phyloP scores from a whole-genome alignment of 1,140 invertebrate genomes.

The Oryzaephilus surinamensis region DNA sequence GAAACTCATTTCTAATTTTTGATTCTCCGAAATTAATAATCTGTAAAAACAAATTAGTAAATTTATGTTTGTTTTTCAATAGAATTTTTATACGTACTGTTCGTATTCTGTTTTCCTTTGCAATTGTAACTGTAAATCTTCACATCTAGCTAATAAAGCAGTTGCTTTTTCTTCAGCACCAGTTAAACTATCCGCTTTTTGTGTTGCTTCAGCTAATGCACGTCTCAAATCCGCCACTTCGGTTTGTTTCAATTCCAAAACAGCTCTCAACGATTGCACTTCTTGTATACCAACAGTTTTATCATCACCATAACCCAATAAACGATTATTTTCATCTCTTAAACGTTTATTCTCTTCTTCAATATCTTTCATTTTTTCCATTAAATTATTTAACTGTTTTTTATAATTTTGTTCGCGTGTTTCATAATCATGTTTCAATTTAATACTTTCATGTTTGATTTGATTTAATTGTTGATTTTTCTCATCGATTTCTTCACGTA shows the following conservation, averaged over 20 bases:
- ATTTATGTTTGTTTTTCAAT: not conserved
- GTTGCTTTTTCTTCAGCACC: constrained; percentile 42
- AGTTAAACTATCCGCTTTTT: constrained; percentile 43
- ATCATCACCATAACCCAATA: constrained; percentile 24
- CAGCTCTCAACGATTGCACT: constrained; percentile 62
- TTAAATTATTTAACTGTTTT: constrained; percentile 16
- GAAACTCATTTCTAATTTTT: constrained; percentile 56
- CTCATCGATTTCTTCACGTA: constrained; percentile 33
- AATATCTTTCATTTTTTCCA: constrained; percentile 14
- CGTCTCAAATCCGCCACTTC: constrained; percentile 60
- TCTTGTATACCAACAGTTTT: constrained; percentile 33
- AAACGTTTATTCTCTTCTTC: constrained; percentile 28
- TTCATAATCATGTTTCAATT: constrained; percentile 36
- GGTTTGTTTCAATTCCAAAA: constrained; percentile 61
- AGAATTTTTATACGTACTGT: constrained; percentile 40
- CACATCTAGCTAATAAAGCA: constrained; percentile 50
- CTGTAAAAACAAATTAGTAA: constrained; percentile 7
- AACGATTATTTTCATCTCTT: constrained; percentile 29
- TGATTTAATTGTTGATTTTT: constrained; percentile 19
- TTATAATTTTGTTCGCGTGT: constrained; percentile 24
- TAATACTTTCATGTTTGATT: constrained; percentile 24
- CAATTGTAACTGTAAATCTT: constrained; percentile 58
- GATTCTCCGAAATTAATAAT: constrained; percentile 42
- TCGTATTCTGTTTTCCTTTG: constrained; percentile 44
- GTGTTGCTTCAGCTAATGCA: constrained; percentile 46